phyloP scores from a whole-genome alignment of 2,888 invertebrate genomes.

The Rutpela maculata region DNA sequence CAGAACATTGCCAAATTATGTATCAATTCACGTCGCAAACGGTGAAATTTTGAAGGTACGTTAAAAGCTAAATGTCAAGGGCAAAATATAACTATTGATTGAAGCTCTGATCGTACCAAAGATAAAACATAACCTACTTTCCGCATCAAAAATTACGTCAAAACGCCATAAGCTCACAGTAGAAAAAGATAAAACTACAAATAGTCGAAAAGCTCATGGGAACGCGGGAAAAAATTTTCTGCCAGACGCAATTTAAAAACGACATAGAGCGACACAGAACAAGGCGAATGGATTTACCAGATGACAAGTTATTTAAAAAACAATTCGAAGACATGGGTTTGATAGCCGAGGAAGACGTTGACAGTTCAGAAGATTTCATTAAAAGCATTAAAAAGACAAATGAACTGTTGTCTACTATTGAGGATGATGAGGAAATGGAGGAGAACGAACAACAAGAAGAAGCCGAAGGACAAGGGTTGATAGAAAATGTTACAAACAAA shows the following conservation, averaged over 20 bases:
- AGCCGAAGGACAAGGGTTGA: background rate
- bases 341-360: conserved; percentile 50
- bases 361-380: conserved; percentile 35
- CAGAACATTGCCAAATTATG: too few relatives aligned
- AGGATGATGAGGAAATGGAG: conserved; percentile 47
- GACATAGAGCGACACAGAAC: background rate
- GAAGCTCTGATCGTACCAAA: too few relatives aligned
- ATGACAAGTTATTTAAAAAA: conserved; percentile 51
- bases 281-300: conserved; percentile 41
- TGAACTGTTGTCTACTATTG: background rate
- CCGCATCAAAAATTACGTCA: too few relatives aligned
- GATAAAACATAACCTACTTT: too few relatives aligned
- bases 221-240: conserved; percentile 39
- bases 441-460: conserved; percentile 6
- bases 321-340: conserved; percentile 60
- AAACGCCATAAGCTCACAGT: too few relatives aligned
- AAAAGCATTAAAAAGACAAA: background rate
- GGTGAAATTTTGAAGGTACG: too few relatives aligned
- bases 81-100: too few relatives aligned
- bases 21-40: too few relatives aligned
- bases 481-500: too few relatives aligned
- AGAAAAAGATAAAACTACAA: conserved; percentile 59
- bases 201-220: conserved; percentile 57
- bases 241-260: conserved; percentile 23
- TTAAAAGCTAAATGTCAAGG: too few relatives aligned